Conservation (phyloP, 53 echinoderm and acorn worm species). For the Patiria pectinifera region DNA sequence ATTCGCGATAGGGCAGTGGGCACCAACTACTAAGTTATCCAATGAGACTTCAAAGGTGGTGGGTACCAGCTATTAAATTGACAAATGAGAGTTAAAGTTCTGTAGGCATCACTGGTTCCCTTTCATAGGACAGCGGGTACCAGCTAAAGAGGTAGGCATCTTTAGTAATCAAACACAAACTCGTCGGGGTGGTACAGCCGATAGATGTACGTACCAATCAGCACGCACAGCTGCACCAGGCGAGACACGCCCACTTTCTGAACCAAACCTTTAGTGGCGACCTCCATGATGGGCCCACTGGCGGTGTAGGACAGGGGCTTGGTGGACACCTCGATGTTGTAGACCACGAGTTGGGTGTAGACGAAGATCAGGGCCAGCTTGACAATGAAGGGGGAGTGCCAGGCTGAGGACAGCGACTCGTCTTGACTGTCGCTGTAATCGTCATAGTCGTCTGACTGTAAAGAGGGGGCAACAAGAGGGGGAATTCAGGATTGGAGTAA, state of each 20-base stretch:
- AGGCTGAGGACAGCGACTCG: constrained; percentile 9
- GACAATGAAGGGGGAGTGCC: constrained; percentile 70
- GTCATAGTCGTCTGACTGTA: constrained; percentile 3
- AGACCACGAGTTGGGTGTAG: constrained; percentile 90
- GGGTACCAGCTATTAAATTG: not conserved
- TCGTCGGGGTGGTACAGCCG: constrained; percentile 70
- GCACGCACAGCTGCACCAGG: constrained; percentile 65
- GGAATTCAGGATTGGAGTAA: not conserved
- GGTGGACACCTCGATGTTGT: constrained; percentile 79
- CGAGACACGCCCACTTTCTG: constrained; percentile 72
- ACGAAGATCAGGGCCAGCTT: constrained; percentile 89
- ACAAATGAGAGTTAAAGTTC: not conserved
- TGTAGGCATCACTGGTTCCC: not conserved
- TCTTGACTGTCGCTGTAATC: constrained; percentile 19
- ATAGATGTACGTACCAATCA: constrained; percentile 68
- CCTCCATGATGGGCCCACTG: constrained; percentile 73
- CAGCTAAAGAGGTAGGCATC: not conserved
- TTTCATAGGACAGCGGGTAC: not conserved
- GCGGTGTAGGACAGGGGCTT: constrained; percentile 66
- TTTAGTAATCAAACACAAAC: constrained; percentile 70
- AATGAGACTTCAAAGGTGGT: no score
- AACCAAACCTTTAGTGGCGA: constrained; percentile 62
- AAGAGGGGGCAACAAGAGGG: not conserved
- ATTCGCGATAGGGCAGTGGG: not conserved
- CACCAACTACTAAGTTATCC: not conserved